These are phyloP conservation scores for Gastrophryne carolinensis DNA, from an alignment of 2,797 vertebrate genomes.

Conservation along the genomic window DNA sequence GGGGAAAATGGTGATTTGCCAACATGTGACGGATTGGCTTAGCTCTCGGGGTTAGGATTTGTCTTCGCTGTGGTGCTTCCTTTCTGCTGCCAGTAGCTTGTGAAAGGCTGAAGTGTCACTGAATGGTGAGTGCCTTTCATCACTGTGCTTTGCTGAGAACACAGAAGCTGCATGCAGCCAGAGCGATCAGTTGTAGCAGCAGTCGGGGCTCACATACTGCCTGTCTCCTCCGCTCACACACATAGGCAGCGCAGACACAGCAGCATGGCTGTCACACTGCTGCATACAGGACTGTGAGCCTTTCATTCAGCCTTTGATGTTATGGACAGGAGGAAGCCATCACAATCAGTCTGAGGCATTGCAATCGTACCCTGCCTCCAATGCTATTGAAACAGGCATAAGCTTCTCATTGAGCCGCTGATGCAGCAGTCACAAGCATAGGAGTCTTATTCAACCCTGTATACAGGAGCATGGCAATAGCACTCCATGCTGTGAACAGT, in stretches of 20 bases:
- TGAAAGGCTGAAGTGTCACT: not conserved
- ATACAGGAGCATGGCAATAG: too few relatives aligned
- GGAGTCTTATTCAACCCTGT: too few relatives aligned
- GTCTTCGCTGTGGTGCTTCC: not conserved
- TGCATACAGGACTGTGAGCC: too few relatives aligned
- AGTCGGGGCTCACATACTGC: not conserved
- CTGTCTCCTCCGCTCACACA: not conserved
- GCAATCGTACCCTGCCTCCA: not conserved
- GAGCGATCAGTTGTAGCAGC: not conserved
- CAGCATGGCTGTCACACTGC: too few relatives aligned
- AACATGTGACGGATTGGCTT: too few relatives aligned
- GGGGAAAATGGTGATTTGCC: too few relatives aligned
- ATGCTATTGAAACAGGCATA: not conserved
- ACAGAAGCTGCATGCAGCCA: not conserved
- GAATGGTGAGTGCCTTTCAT: not conserved
- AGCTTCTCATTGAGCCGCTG: too few relatives aligned
- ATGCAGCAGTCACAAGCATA: too few relatives aligned
- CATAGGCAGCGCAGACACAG: not conserved
- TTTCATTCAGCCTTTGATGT: too few relatives aligned
- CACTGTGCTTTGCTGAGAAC: slow-evolving; percentile 11
- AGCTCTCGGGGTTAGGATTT: not conserved
- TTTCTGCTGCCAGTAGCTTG: not conserved
- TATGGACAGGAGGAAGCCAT: too few relatives aligned
- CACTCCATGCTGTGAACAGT: too few relatives aligned
- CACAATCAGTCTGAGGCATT: too few relatives aligned